Conservation (phyloP, 64 coral and sea anemone genomes). For the Pachyseris speciosa region DNA sequence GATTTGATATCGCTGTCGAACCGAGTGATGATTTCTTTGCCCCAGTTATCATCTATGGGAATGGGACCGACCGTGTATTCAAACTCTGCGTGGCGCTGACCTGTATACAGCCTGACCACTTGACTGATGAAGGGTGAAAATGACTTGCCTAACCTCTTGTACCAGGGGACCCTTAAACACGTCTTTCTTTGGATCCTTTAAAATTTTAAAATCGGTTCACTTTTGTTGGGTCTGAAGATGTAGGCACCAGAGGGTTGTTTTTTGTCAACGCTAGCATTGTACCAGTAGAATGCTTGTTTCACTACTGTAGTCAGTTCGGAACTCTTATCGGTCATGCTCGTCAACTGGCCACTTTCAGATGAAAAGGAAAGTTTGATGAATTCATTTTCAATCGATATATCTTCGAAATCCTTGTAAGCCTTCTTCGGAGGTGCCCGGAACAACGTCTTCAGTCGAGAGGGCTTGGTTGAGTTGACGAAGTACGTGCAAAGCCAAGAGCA, state of each 20-base stretch:
- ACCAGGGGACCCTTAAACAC: slow-evolving; percentile 72
- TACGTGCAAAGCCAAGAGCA: slow-evolving; percentile 83
- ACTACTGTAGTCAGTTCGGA: slow-evolving; percentile 66
- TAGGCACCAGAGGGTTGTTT: slow-evolving; percentile 84
- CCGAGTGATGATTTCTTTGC: slow-evolving; percentile 88
- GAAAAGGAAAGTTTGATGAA: slow-evolving; percentile 75
- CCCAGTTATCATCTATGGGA: slow-evolving; percentile 69
- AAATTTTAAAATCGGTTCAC: slow-evolving; percentile 53
- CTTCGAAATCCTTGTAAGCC: neutral
- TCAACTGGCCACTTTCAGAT: slow-evolving; percentile 57
- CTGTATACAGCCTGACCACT: slow-evolving; percentile 76
- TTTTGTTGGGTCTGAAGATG: slow-evolving; percentile 91
- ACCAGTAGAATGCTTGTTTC: slow-evolving; percentile 93
- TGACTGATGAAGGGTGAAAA: slow-evolving; percentile 86
- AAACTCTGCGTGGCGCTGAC: slow-evolving; percentile 86
- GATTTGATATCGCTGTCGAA: slow-evolving; percentile 94
- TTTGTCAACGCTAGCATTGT: slow-evolving; percentile 75
- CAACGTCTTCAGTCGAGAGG: neutral
- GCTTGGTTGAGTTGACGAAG: slow-evolving; percentile 68
- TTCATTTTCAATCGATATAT: slow-evolving; percentile 80
- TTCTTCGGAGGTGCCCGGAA: neutral
- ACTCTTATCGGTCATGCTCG: slow-evolving; percentile 77
- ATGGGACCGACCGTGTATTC: slow-evolving; percentile 97
- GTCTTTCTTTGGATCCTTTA: slow-evolving; percentile 18
- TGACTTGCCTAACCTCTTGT: slow-evolving; percentile 86